Evolutionary conservation across 2,113 vertebrate genomes (phyloP).

Genomic region (Ceyx melanurus): DNA sequence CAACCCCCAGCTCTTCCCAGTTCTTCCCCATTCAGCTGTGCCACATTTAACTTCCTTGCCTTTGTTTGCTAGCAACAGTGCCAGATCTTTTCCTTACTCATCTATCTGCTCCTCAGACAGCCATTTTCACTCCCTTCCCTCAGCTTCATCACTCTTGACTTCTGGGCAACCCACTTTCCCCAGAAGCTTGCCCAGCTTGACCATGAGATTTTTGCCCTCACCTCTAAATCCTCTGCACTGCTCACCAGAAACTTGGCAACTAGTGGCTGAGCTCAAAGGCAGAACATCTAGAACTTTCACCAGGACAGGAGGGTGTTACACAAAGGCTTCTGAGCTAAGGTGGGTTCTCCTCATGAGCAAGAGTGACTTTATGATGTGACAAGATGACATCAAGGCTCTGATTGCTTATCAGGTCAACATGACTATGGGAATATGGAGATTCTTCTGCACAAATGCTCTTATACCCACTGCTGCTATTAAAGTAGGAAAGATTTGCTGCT

Average conservation of each 20-base stretch:
- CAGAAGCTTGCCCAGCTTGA: not conserved
- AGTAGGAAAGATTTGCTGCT: slow-evolving; percentile 1
- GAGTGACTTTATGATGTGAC: not conserved
- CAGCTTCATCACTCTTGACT: not conserved
- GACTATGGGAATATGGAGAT: not conserved
- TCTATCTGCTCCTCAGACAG: not conserved
- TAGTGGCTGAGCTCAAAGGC: not conserved
- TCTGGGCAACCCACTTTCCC: not conserved
- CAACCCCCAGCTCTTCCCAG: not conserved
- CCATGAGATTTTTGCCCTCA: not conserved
- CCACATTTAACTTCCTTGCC: not conserved
- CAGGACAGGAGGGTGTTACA: not conserved
- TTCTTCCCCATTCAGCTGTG: slow-evolving; percentile 20
- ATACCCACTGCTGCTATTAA: not conserved
- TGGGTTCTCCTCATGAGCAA: not conserved
- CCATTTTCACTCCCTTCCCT: not conserved
- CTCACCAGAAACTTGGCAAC: not conserved
- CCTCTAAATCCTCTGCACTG: not conserved
- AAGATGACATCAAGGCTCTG: not conserved
- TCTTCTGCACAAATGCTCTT: slow-evolving; percentile 8
- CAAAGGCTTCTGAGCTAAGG: not conserved
- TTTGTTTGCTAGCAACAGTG: slow-evolving; percentile 19
- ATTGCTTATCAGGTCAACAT: slow-evolving; percentile 6
- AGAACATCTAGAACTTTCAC: not conserved
- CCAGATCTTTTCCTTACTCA: not conserved